A percentile compares a stretch with the other conserved stretches of the same genome.
These are phyloP conservation scores for Gila robusta DNA, from an alignment of 2,797 vertebrate species.

Conservation along the genomic window DNA sequence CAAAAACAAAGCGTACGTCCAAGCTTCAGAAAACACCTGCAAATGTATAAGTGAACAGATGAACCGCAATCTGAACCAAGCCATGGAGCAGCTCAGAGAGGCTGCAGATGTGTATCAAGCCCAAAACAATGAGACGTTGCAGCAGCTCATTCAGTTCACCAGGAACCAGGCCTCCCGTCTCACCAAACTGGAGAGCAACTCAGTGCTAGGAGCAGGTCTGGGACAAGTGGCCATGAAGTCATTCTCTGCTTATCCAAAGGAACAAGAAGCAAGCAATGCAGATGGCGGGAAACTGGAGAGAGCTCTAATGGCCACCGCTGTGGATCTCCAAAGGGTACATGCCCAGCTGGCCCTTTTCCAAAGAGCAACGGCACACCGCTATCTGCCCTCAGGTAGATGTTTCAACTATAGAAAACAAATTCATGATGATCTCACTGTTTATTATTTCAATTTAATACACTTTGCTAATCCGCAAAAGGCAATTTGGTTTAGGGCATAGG, in stretches of 20 bases:
- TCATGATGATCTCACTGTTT: neutral
- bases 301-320: slow-evolving; percentile 62
- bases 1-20: slow-evolving; percentile 56
- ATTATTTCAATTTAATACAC: neutral
- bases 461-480: neutral
- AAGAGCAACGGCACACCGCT: slow-evolving; percentile 68
- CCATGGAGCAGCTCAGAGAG: slow-evolving; percentile 43
- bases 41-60: slow-evolving; percentile 58
- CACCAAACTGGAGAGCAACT: slow-evolving; percentile 69
- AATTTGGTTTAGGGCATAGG: neutral
- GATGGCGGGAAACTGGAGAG: slow-evolving; percentile 52
- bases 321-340: slow-evolving; percentile 73
- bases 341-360: slow-evolving; percentile 69
- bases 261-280: slow-evolving; percentile 48
- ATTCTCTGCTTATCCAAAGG: slow-evolving; percentile 48
- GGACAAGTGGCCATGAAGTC: slow-evolving; percentile 1
- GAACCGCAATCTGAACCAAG: slow-evolving; percentile 62
- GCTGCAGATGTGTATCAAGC: slow-evolving; percentile 53
- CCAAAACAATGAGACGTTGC: slow-evolving; percentile 65
- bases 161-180: slow-evolving; percentile 70
- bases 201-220: slow-evolving; percentile 39
- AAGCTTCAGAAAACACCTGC: slow-evolving; percentile 55
- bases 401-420: neutral
- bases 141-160: slow-evolving; percentile 71
- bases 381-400: slow-evolving; percentile 81